Conservation (phyloP, 2,113 vertebrate species). For the Hippocampus comes region DNA sequence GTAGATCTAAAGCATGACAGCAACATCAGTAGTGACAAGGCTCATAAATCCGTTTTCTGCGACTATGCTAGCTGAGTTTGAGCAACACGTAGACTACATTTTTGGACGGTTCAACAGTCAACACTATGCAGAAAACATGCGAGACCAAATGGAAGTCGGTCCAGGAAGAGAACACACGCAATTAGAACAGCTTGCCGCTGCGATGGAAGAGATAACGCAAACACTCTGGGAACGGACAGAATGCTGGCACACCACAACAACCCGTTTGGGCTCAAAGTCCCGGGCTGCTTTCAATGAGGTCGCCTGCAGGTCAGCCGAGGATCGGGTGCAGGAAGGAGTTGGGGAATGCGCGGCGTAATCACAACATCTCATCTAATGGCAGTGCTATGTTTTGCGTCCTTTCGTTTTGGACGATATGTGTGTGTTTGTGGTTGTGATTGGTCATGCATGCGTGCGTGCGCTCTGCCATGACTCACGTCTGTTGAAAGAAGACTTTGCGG, state of each 20-base stretch:
- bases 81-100: too few species aligned
- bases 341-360: slow-evolving; percentile 77
- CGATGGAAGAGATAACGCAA: slow-evolving; percentile 80
- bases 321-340: slow-evolving; percentile 80
- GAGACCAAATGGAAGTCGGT: slow-evolving; percentile 69
- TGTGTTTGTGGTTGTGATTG: slow-evolving; percentile 23
- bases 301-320: slow-evolving; percentile 76
- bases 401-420: slow-evolving; percentile 37
- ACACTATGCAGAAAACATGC: slow-evolving; percentile 2
- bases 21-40: too few species aligned
- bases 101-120: too few species aligned
- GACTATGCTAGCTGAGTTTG: too few species aligned
- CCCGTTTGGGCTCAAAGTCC: slow-evolving; percentile 59
- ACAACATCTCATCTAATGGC: slow-evolving; percentile 71
- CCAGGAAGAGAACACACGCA: slow-evolving; percentile 81
- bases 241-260: slow-evolving; percentile 67
- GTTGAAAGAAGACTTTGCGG: slow-evolving; percentile 49
- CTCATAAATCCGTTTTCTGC: too few species aligned
- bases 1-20: too few species aligned
- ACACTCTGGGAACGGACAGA: slow-evolving; percentile 44
- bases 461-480: slow-evolving; percentile 41
- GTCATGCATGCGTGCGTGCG: slow-evolving; percentile 49
- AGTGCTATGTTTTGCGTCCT: slow-evolving; percentile 50
- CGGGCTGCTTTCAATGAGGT: slow-evolving; percentile 78
- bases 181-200: slow-evolving; percentile 81